Evolutionary conservation across 2,113 vertebrate genomes (phyloP).

Genomic region (Vimba vimba): DNA sequence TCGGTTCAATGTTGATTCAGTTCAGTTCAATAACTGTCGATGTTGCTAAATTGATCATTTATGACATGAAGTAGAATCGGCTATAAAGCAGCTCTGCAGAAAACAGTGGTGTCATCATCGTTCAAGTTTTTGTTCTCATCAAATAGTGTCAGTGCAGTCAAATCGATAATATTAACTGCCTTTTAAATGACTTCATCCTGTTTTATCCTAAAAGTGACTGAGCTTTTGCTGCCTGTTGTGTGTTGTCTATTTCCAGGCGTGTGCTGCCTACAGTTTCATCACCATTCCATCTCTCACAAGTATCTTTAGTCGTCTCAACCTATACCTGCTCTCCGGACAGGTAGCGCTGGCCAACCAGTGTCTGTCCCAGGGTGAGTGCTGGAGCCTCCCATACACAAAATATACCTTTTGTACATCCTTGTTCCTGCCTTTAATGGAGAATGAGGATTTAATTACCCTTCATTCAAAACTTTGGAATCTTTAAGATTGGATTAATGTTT

Average conservation of each 20-base stretch:
- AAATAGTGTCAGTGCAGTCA: no score
- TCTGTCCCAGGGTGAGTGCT: constrained; percentile 93
- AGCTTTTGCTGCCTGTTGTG: not conserved
- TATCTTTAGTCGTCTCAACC: constrained; percentile 91
- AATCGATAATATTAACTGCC: not conserved
- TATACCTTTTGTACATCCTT: not conserved
- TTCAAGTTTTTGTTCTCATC: no score
- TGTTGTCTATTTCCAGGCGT: constrained; percentile 79
- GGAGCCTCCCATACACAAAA: not conserved
- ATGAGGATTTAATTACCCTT: not conserved
- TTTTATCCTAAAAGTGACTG: not conserved
- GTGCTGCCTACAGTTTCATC: constrained; percentile 97
- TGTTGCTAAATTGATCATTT: no score
- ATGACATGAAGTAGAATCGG: no score
- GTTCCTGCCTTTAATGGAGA: not conserved
- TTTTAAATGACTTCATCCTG: not conserved
- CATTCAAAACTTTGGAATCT: not conserved
- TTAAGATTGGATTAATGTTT: no score
- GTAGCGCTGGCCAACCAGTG: constrained; percentile 97
- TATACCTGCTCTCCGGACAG: constrained; percentile 93
- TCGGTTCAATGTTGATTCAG: no score
- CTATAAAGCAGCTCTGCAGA: no score
- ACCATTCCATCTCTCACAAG: constrained; percentile 92
- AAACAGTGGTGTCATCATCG: no score
- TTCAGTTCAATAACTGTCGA: no score